These are phyloP conservation scores for Panorpa germanica DNA, from an alignment of 2,888 invertebrate genomes.

Conservation along the genomic window DNA sequence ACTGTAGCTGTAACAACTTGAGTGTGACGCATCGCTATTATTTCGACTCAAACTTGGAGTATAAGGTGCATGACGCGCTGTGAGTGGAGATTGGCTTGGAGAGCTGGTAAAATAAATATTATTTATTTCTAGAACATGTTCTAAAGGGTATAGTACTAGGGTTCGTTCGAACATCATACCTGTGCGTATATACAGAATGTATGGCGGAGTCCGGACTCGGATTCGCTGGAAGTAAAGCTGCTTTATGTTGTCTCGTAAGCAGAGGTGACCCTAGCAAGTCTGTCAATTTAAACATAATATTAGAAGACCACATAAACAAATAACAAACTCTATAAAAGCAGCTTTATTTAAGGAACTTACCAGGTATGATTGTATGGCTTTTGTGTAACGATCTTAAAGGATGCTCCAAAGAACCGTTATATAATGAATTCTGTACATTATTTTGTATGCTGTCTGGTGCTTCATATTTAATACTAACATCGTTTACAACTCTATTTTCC, in stretches of 20 bases:
- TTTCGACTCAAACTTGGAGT: constrained; percentile 74
- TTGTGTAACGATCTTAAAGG: too few species aligned
- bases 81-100: constrained; percentile 72
- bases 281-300: too few species aligned
- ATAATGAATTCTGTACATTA: too few species aligned
- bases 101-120: constrained; percentile 23
- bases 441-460: too few species aligned
- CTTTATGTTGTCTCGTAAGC: constrained; percentile 41
- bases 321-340: too few species aligned
- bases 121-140: constrained; percentile 1
- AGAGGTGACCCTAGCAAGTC: constrained; percentile 52
- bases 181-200: constrained; percentile 68
- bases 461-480: too few species aligned
- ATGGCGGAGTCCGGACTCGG: constrained; percentile 81
- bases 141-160: constrained; percentile 1
- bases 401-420: too few species aligned
- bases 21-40: constrained; percentile 80
- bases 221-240: constrained; percentile 45
- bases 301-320: too few species aligned
- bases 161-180: constrained; percentile 17
- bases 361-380: too few species aligned
- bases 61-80: constrained; percentile 60
- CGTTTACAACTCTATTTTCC: constrained; percentile 5
- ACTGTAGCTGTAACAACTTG: constrained; percentile 74
- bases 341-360: too few species aligned